Base-by-base conservation (phyloP, 1,140 invertebrate genomes). In the Drosophila sucinea region DNA sequence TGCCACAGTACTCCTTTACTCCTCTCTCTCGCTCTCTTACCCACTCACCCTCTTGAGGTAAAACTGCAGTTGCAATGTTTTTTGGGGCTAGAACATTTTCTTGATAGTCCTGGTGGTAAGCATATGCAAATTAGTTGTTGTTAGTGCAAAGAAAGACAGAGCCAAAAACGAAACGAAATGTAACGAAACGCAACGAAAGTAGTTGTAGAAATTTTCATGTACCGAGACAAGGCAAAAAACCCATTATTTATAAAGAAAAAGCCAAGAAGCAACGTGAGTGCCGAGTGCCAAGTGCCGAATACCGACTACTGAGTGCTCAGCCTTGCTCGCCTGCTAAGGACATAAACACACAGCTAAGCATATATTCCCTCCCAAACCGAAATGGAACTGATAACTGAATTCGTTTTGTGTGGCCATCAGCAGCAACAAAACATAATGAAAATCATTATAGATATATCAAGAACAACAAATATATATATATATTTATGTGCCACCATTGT, bases 111-210 rank as follows among this genome's bases (percentile, higher is more conserved):
- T 38, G 35, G 11, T 38, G 11, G 67, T 67, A 67, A 76, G 64
- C 64, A 72, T 76, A 73, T 76, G 70, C 33, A 73, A 76, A 76
- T 76, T 51, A 51, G 44, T 51, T 51, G 44, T 51, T 25, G 23
- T 25, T 27, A 5, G 4, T 10, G 44, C 3, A 8, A 44, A 17
- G 27, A 23, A 51, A 51, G 23, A 51, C 25, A 51, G 44, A 51
- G 44, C 11, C 41, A 51, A 51, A 17, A 51, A 27, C 23, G 23
- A 51, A 51, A 51, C 23, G 44, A 27, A 51, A 51, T 7, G 44
- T 51, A 51, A 51, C 23, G 44, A 27, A 4, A 41, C 7, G 7
- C 5, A 17, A 44, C n/a, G 10, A 23, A 17, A 44, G n/a, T 44
- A 51, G 44, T 27, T 27, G 23, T 27, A 27, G 44, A 51, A 51